Percentiles rank a stretch among this genome's conserved stretches.
Evolutionary conservation across 2,797 vertebrate genomes (phyloP).

Genomic region (Hozukius guyotensis): DNA sequence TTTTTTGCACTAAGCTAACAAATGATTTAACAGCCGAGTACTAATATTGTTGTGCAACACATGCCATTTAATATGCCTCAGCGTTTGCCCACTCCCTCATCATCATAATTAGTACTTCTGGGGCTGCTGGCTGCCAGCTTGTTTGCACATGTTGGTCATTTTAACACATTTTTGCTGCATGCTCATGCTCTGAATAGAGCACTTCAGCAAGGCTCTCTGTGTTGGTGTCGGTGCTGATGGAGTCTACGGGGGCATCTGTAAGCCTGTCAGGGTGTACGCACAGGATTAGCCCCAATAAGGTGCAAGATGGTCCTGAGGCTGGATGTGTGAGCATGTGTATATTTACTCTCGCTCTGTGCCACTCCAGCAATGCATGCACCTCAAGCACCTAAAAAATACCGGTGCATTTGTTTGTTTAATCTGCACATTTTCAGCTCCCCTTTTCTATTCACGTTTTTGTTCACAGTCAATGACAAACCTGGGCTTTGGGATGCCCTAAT

Average conservation of each 20-base stretch:
- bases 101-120: constrained; percentile 58
- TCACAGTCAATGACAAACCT: constrained; percentile 34
- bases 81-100: constrained; percentile 42
- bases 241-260: constrained; percentile 53
- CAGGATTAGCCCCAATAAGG: constrained; percentile 62
- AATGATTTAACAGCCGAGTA: constrained; percentile 27
- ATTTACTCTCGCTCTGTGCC: constrained; percentile 25
- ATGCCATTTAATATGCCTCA: constrained; percentile 39
- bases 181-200: constrained; percentile 38
- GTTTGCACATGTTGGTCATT: constrained; percentile 51
- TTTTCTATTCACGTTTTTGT: constrained; percentile 27
- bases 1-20: constrained; percentile 6
- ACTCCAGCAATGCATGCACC: constrained; percentile 20
- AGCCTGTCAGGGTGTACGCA: constrained; percentile 49
- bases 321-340: constrained; percentile 36
- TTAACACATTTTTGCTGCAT: constrained; percentile 37
- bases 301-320: constrained; percentile 47
- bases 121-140: constrained; percentile 46
- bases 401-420: constrained; percentile 34
- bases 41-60: constrained; percentile 36
- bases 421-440: constrained; percentile 34
- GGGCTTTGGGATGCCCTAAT: constrained; percentile 37
- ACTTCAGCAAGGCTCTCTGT: constrained; percentile 19
- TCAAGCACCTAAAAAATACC: constrained; percentile 30
- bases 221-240: background rate